Evolutionary conservation across 2,113 vertebrate species (phyloP), one percentile per base, ranked within the genome.

Genomic region (Ameiurus melas): DNA sequence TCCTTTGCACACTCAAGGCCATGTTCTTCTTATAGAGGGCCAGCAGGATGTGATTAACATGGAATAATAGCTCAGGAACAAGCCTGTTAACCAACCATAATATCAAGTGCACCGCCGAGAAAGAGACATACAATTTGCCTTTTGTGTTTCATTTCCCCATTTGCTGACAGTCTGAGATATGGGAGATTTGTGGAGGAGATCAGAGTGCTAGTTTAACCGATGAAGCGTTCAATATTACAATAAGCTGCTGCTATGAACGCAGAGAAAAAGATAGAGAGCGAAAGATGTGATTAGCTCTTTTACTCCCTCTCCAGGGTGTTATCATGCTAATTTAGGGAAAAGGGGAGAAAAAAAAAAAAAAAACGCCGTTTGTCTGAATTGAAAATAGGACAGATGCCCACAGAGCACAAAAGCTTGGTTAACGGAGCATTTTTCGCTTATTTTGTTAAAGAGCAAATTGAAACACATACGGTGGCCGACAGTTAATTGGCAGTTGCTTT

Each of bases 141-240:
- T 83, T 93, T 93, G 92, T 93, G 89, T 92, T 92, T 90, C 90
- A 88, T 58, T 30, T 88, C 90, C 86, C 89, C 88, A 92, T 88
- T 92, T 93, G 92, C 92, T 91, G 93, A 83, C 87, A 86, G 89
- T 90, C 91, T 90, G 89, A 89, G 93, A 94, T 94, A 94, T 89
- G 87, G 90, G 91, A 94, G 93, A 95, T 95, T 94, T 95, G 94
- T 93, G 93, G 92, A 86, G 83, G 93, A 94, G 94, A 93, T 93
- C 92, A 89, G 93, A 92, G 91, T 92, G 94, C 94, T 95, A 92
- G 94, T 93, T 95, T 92, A 95, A 94, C 94, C 89, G 92, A 94
- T 93, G 92, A 92, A 88, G 92, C 92, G 91, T 95, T 94, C 90
- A 92, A 91, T 79, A 86, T 88, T 88, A 92, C 93, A 95, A 95